Evolutionary conservation across 2,888 invertebrate genomes (phyloP), one percentile per base, ranked within the genome.

Genomic region (Argyresthia albistria): DNA sequence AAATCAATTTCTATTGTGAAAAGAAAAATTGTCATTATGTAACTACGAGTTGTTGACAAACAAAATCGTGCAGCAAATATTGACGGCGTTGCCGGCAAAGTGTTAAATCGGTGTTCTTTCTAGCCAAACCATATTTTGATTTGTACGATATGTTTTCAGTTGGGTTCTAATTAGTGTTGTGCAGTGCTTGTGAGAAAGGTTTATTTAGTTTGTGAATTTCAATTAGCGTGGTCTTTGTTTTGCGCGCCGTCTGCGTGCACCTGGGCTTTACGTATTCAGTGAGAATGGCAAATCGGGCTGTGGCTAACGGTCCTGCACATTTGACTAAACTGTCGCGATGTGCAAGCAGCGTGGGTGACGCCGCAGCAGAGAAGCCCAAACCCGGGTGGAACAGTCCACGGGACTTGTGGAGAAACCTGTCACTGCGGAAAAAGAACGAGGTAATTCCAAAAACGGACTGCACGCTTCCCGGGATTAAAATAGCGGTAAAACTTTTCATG

Each of bases 341-440:
- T 59, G 70, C 80, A 15, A 87, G 87, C 63, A 83, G 75, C 62
- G 87, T 86, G 54, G 78, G 76, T 57, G 86, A 86, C 62, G 71
- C 70, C 64, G 74, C 62, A 51, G 60, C 67, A 60, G 86, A 86
- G 69, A 87, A 82, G 71, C 59, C 76, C 58, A 87, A 86, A 72
- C 73, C 76, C 59, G 86, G 81, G 60, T 87, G 87, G 87, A 80
- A 76, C 16, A 86, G 84, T 69, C 87, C 87, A 45, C 74, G 87
- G 46, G 87, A 87, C 58, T 81, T 87, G 66, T 87, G 87, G 87
- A 76, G 87, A 60, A 87, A 87, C 59, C 73, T 87, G 58, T 87
- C 87, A 42, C 62, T 87, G 58, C 76, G 87, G 55, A 77, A 84
- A 62, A 87, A 86, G 64, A 79, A 78, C 9, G 86, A 87, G 87